Percentiles rank a stretch among this genome's conserved stretches.
These are phyloP conservation scores for Procambarus clarkii DNA, from an alignment of 1,140 invertebrate species.

Conservation along the genomic window DNA sequence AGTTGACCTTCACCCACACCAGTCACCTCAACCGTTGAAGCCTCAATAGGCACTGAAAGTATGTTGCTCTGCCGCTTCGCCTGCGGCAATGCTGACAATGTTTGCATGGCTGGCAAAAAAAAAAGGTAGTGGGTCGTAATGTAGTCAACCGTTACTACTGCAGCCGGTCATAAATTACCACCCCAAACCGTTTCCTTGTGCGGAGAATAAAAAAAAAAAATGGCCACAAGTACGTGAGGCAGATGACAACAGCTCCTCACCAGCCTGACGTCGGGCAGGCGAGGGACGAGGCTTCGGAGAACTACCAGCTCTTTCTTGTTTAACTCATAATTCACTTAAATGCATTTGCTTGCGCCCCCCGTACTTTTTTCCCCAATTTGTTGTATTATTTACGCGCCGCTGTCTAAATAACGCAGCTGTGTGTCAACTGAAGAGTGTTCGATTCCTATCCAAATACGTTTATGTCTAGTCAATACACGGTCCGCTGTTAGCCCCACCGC, in stretches of 20 bases:
- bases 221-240: not conserved
- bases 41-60: no score
- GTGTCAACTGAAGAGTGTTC: not conserved
- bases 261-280: not conserved
- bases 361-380: not conserved
- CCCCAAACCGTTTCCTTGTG: not conserved
- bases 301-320: not conserved
- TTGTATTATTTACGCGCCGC: not conserved
- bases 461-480: not conserved
- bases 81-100: no score
- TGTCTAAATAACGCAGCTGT: not conserved
- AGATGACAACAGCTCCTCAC: not conserved
- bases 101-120: no score
- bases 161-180: not conserved
- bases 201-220: not conserved
- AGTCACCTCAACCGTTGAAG: no score
- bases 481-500: not conserved
- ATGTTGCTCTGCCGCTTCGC: no score
- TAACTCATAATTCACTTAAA: not conserved
- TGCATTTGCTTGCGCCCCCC: not conserved
- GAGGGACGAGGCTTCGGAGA: not conserved
- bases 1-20: no score
- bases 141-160: not conserved
- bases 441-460: not conserved
- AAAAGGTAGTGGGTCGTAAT: not conserved